These are phyloP conservation scores for Copsychus sechellarum DNA, from an alignment of 2,113 vertebrate genomes.

Conservation along the genomic window DNA sequence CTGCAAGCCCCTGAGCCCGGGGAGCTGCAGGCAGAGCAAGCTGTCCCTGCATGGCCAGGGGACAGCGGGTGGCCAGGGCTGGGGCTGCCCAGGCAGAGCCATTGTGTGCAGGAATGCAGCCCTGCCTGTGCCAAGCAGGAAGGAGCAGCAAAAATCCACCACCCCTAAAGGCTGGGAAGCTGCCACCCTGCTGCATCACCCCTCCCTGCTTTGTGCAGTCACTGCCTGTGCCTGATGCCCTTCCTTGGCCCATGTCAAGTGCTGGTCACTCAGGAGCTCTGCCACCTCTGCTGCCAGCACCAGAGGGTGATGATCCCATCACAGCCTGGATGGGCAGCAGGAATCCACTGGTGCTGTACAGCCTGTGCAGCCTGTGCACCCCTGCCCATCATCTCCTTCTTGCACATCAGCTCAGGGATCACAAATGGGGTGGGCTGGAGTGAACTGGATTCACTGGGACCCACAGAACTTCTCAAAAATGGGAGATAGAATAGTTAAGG, in stretches of 20 bases:
- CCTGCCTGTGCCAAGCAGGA: constrained; percentile 41
- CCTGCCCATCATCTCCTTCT: not conserved
- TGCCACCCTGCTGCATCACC: not conserved
- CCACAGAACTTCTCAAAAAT: not conserved
- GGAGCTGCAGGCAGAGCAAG: not conserved
- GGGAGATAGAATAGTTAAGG: not conserved
- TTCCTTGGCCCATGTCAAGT: fast-evolving
- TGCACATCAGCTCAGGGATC: not conserved
- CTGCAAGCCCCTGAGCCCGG: fast-evolving
- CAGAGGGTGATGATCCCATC: not conserved
- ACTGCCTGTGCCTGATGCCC: not conserved
- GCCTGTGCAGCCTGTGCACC: fast-evolving
- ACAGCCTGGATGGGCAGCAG: not conserved
- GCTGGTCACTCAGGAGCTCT: not conserved
- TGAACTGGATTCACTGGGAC: not conserved
- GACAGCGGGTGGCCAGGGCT: not conserved
- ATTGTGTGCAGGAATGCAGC: constrained; percentile 27
- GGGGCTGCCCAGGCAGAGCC: not conserved
- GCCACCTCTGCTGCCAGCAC: fast-evolving
- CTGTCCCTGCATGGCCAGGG: not conserved
- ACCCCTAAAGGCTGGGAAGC: not conserved
- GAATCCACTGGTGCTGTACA: fast-evolving
- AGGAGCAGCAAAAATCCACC: constrained; percentile 5
- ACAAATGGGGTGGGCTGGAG: not conserved
- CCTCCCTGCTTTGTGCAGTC: not conserved